Conservation (phyloP, 2,888 invertebrate species). For the Himalopsyche anomala region DNA sequence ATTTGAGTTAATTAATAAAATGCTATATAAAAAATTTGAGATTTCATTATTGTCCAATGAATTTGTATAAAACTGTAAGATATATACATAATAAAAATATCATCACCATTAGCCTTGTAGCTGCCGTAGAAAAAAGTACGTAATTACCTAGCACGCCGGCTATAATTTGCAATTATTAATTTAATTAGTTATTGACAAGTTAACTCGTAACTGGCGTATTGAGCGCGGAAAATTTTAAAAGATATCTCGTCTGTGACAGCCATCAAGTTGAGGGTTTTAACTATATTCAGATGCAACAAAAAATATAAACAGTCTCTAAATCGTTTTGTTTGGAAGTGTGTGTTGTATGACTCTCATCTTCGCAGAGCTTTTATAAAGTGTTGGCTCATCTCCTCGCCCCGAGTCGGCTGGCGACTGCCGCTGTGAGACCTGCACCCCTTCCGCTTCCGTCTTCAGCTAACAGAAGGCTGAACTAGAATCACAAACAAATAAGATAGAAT, state of each 20-base stretch:
- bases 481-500: neutral
- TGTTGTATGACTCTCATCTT: neutral
- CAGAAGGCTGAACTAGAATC: constrained; percentile 80
- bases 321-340: constrained; percentile 23
- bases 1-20: neutral
- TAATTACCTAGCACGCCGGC: too few relatives aligned
- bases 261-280: neutral
- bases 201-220: too few relatives aligned
- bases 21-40: neutral
- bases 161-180: too few relatives aligned
- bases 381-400: constrained; percentile 69
- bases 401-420: constrained; percentile 82
- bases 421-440: constrained; percentile 87
- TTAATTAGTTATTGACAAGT: too few relatives aligned
- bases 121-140: too few relatives aligned
- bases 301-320: neutral
- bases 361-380: neutral
- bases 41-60: constrained; percentile 17
- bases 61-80: neutral
- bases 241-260: too few relatives aligned
- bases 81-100: neutral
- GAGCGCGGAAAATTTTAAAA: too few relatives aligned
- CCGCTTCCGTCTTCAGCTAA: constrained; percentile 89
- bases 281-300: neutral
- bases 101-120: neutral